Evolutionary conservation across 1,140 invertebrate genomes (phyloP), one percentile per base, ranked within the genome.

Genomic region (Chrysopa pallens): DNA sequence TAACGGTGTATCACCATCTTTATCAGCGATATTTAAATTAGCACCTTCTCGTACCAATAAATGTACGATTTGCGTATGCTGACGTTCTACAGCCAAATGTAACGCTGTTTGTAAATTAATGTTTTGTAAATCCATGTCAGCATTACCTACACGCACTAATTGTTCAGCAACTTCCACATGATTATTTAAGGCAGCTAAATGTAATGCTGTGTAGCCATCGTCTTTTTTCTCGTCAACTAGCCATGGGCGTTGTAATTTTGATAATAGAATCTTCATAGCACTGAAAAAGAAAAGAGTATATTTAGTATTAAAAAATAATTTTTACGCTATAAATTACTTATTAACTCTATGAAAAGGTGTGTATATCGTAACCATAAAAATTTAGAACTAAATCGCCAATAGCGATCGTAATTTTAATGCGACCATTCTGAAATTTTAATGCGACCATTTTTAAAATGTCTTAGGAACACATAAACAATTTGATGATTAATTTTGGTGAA

Each of bases 171-270:
- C 90, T 64, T 95, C 89, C 0, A 93, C 85, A 63, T 97, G 92
- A 67, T 96, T 96, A 66, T 97, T 97, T 6, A 97, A 76, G 0
- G 90, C 88, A 0, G 92, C 91, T 50, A 97, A 70, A 63, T 97
- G 92, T 9, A 97, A 69, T 1, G 92, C 90, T 1, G 92, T 96
- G 66, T 95, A 96, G 2, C 93, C 93, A 59, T 98, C 93, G 59
- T 96, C 91, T 63, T 97, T 97, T 55, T 93, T 93, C 60, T 97
- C 92, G 64, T 97, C 92, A 23, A 96, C 91, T 52, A 97, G 86
- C 93, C 93, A 98, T 2, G 84, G 77, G n/a, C 91, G 72, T 6
- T 88, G 84, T 23, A 93, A 70, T 66, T 94, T 92, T 28, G 77
- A 78, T 48, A 95, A 66, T 50, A 95, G 70, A 55, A 95, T 89